Percentiles rank a stretch among this genome's conserved stretches.
Evolutionary conservation across 2,113 vertebrate species (phyloP).

Genomic region (Calyptommatus sinebrachiatus): DNA sequence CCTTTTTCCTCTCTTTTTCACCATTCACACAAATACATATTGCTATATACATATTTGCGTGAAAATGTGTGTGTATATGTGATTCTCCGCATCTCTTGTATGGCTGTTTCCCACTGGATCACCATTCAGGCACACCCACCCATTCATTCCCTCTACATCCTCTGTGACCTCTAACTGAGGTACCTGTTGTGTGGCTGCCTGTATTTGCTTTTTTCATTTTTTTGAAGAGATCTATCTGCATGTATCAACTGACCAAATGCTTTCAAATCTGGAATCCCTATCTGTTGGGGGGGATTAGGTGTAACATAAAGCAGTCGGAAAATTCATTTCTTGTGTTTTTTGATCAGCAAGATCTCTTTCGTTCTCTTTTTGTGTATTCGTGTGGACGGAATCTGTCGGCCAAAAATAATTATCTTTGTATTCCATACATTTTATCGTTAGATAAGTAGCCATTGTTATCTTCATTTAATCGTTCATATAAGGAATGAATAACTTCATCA

Average conservation of each 20-base stretch:
- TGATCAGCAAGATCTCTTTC: background rate
- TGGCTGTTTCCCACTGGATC: too few relatives aligned
- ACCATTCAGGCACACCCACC: background rate
- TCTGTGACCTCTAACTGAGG: background rate
- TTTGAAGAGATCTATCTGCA: too few relatives aligned
- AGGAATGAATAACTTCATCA: too few relatives aligned
- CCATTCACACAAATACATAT: too few relatives aligned
- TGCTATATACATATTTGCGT: background rate
- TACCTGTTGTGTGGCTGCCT: background rate
- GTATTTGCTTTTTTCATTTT: background rate
- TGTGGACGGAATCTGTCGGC: background rate
- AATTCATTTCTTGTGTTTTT: background rate
- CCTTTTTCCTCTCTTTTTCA: too few relatives aligned
- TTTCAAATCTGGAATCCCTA: background rate
- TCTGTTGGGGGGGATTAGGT: fast-evolving
- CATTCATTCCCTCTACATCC: background rate
- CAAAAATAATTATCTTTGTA: background rate
- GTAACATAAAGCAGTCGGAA: background rate
- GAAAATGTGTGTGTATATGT: background rate
- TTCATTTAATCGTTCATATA: too few relatives aligned
- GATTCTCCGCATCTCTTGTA: too few relatives aligned
- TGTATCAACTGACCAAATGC: background rate
- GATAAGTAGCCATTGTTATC: too few relatives aligned
- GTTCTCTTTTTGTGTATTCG: background rate
- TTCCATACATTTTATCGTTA: background rate